Conservation (phyloP, 2,888 invertebrate species). For the Carterocephalus palaemon region DNA sequence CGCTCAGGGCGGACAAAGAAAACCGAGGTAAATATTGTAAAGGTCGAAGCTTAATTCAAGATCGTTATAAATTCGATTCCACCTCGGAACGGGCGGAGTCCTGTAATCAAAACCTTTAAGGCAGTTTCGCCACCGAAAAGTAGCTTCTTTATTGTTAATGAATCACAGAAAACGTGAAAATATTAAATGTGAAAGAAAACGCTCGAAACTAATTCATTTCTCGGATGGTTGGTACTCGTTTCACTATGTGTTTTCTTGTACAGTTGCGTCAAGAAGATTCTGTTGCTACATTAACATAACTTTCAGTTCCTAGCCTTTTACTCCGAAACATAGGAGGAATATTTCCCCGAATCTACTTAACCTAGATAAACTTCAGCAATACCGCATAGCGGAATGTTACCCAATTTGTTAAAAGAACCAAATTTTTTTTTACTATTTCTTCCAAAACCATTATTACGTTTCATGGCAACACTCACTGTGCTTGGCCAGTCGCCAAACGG, state of each 20-base stretch:
- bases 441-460: conserved; percentile 4
- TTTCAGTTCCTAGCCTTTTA: too few relatives aligned
- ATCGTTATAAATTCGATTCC: conserved; percentile 12
- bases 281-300: too few relatives aligned
- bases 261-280: too few relatives aligned
- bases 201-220: too few relatives aligned
- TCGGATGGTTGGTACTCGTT: too few relatives aligned
- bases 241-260: too few relatives aligned
- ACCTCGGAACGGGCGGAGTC: conserved; percentile 10
- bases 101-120: conserved; percentile 21
- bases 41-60: conserved; percentile 14
- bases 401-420: conserved; percentile 6
- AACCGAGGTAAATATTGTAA: neutral
- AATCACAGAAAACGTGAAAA: neutral
- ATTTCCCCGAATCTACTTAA: too few relatives aligned
- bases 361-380: conserved; percentile 2
- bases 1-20: neutral
- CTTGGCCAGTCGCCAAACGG: conserved; percentile 19
- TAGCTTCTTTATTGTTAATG: too few relatives aligned
- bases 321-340: too few relatives aligned
- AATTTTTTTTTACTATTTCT: conserved; percentile 7
- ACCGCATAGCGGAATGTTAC: conserved; percentile 7
- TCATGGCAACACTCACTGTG: conserved; percentile 17
- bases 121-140: too few relatives aligned
- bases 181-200: neutral